Evolutionary conservation across 2,888 invertebrate species (phyloP), one percentile per base, ranked within the genome.

Genomic region (Euplagia quadripunctaria): DNA sequence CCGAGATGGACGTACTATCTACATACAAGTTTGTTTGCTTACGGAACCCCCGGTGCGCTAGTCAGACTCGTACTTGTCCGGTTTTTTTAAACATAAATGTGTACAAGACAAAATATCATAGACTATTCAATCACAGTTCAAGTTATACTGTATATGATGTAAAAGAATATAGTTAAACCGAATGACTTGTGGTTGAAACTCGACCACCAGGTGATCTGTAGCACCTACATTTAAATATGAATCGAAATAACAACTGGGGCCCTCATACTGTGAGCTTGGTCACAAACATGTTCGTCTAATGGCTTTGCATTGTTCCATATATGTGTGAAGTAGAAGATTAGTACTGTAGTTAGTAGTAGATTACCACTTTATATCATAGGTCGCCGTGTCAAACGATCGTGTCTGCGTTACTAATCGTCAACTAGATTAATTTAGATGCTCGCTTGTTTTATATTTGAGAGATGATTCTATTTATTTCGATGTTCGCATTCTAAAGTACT

Each of bases 371-470:
- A 31, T 64, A 51, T 55, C 64, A 43, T 12, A 70, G 64, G 64
- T 70, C 64, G 46, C 16, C 17, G 51, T 43, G 70, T 64, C 11
- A 64, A 64, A 52, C 4, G 70, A 16, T 55, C 64, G 46, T 16
- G 61, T 63, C 63, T 51, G 41, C 64, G 52, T 42, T 64, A 52
- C n/a, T 70, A 51, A 14, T 70, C 12, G 51, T 64, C 41, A 64
- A 70, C 64, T 55, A 46, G 61, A 46, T 61, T 61, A 69, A 61
- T 61, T 61, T 46, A 64, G 6, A 46, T 31, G 55, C 12, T 68
- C 42, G 7, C 42, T 68, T 55, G 55, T 68, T 67, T 42, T 14
- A 43, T 4, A 8, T 43, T 52, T 68, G 6, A 61, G 12, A 31
- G 7, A 55, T 42, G 31, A 52, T 68, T 68, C 42, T 12, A 55